A percentile compares a stretch with the other conserved stretches of the same genome.
Evolutionary conservation across 2,797 vertebrate genomes (phyloP).

Genomic region (Epinephelus awoara): DNA sequence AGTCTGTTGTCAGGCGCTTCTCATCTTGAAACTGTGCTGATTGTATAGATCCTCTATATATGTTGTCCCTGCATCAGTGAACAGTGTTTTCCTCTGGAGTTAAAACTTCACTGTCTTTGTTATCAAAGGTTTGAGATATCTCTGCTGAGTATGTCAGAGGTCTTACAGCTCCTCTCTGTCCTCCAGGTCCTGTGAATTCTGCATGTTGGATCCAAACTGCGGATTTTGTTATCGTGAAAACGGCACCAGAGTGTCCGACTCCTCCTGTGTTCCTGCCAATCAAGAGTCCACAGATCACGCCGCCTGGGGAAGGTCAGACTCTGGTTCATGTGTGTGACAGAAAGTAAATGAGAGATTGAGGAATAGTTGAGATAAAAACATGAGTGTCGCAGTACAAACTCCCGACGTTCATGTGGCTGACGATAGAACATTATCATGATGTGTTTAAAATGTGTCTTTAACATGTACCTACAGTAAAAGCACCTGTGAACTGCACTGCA

Average conservation of each 20-base stretch:
- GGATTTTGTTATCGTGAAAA: conserved; percentile 96
- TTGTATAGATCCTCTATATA: too few relatives aligned
- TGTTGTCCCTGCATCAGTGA: too few relatives aligned
- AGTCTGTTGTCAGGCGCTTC: too few relatives aligned
- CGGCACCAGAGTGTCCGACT: conserved; percentile 82
- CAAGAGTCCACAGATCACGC: conserved; percentile 86
- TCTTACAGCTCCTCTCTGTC: conserved; percentile 12
- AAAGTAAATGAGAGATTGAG: not conserved
- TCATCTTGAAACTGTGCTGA: too few relatives aligned
- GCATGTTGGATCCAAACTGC: conserved; percentile 95
- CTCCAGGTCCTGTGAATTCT: conserved; percentile 91
- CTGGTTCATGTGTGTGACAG: not conserved
- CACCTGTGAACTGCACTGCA: not conserved
- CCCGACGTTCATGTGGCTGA: too few relatives aligned
- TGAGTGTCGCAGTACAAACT: too few relatives aligned
- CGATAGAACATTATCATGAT: too few relatives aligned
- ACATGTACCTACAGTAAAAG: not conserved
- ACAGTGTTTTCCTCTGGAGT: too few relatives aligned
- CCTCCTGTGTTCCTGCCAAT: conserved; percentile 90
- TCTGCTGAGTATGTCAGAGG: not conserved
- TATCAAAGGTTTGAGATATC: too few relatives aligned
- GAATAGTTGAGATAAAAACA: too few relatives aligned
- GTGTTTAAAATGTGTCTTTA: not conserved
- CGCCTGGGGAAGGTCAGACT: conserved; percentile 92
- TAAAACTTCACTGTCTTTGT: too few relatives aligned